A percentile compares a stretch with the other conserved stretches of the same genome.
phyloP scores from a whole-genome alignment of 1,140 invertebrate genomes.

The Scaptomyza montana region DNA sequence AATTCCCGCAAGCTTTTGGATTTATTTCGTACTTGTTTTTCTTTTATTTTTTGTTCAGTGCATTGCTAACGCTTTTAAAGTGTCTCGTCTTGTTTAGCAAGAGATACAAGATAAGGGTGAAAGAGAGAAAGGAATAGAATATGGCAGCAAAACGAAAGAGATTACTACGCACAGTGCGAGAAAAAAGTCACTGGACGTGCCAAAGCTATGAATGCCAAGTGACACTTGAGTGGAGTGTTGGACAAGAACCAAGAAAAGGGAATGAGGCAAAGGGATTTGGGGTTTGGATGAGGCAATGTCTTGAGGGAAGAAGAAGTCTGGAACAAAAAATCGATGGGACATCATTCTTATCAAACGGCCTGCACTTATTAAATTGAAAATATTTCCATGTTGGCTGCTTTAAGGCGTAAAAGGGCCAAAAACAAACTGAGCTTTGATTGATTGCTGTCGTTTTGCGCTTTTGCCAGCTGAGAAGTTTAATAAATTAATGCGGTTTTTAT shows the following conservation, averaged over 20 bases:
- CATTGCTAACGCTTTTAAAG: constrained; percentile 31
- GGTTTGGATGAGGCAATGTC: neutral
- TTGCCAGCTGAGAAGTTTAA: constrained; percentile 47
- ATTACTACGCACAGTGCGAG: constrained; percentile 45
- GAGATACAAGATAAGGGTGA: constrained; percentile 5
- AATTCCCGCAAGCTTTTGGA: neutral
- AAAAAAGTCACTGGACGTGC: constrained; percentile 55
- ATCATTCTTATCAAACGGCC: constrained; percentile 13
- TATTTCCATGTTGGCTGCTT: constrained; percentile 23
- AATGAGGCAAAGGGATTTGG: neutral
- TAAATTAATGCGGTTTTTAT: constrained; percentile 53
- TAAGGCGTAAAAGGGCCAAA: constrained; percentile 25
- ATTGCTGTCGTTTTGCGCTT: constrained; percentile 42
- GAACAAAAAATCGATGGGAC: constrained; percentile 40
- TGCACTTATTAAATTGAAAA: constrained; percentile 57
- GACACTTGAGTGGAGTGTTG: constrained; percentile 53
- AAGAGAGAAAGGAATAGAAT: constrained; percentile 1
- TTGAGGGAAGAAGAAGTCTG: constrained; percentile 2
- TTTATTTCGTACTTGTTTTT: neutral
- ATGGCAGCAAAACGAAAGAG: constrained; percentile 17
- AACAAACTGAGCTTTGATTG: constrained; percentile 47
- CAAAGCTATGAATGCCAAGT: constrained; percentile 55
- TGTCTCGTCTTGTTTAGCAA: constrained; percentile 38
- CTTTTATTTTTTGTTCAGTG: constrained; percentile 13
- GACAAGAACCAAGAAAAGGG: constrained; percentile 16